Conservation (phyloP, 2,113 vertebrate genomes). For the Atherinomorus stipes region DNA sequence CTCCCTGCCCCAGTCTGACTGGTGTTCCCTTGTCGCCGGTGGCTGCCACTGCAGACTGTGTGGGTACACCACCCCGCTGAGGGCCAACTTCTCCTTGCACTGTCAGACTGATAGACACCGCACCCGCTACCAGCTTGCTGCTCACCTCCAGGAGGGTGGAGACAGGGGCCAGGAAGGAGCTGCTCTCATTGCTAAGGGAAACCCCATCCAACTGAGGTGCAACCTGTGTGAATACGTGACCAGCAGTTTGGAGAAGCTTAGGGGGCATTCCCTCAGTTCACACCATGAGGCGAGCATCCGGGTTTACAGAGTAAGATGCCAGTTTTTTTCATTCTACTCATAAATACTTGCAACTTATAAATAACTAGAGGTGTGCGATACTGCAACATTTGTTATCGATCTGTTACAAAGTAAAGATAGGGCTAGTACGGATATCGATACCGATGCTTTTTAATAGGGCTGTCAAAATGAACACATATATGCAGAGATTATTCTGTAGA, state of each 20-base stretch:
- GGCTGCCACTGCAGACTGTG: slow-evolving; percentile 96
- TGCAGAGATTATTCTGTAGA: too few relatives aligned
- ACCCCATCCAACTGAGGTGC: slow-evolving; percentile 94
- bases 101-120: slow-evolving; percentile 87
- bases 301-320: slow-evolving; percentile 92
- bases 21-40: slow-evolving; percentile 94
- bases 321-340: neutral
- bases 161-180: slow-evolving; percentile 88
- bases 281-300: slow-evolving; percentile 95
- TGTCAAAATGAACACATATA: too few relatives aligned
- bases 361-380: too few relatives aligned
- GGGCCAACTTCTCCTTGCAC: slow-evolving; percentile 97
- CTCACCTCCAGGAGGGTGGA: slow-evolving; percentile 95
- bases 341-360: neutral
- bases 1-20: slow-evolving; percentile 93
- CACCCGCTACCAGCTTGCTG: slow-evolving; percentile 95
- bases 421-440: too few relatives aligned
- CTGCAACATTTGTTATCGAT: too few relatives aligned
- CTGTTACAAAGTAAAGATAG: too few relatives aligned
- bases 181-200: slow-evolving; percentile 93
- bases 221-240: slow-evolving; percentile 96
- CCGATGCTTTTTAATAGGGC: too few relatives aligned
- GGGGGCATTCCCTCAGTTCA: slow-evolving; percentile 92
- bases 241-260: slow-evolving; percentile 96
- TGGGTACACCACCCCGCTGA: slow-evolving; percentile 96